Base-by-base conservation (phyloP, 2,888 invertebrate species). In the Aromia moschata region DNA sequence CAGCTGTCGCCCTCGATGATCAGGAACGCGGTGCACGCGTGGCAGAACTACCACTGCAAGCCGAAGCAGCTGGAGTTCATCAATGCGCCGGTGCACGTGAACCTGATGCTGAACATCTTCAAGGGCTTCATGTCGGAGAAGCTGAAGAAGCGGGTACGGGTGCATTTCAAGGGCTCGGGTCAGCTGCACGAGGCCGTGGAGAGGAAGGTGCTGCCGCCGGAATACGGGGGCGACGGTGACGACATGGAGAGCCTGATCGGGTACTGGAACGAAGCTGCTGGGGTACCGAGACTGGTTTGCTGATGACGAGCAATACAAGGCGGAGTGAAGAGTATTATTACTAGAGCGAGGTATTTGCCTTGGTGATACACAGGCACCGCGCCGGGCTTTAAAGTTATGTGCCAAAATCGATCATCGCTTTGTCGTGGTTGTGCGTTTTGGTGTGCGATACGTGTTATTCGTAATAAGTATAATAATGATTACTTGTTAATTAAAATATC, bases 11-110 rank as follows among this genome's bases (percentile, higher is more conserved):
- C 87, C 0, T 77, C 74, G 18, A 73, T 87, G 0, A 83, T 89
- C 10, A 86, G 84, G 67, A 84, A 83, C 60, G 81, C 86, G 1
- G 88, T 89, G 0, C 83, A 85, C 62, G 83, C 87, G 11, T 89
- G 88, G 88, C 87, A 88, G 79, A 87, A 87, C 57, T 90, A 90
- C 76, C 90, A 91, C 5, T 84, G 87, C 14, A 83, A 89, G 64
- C 85, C 87, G 11, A 86, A 87, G 68, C 83, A 86, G 2, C 78
- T 91, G 58, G 87, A 90, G 69, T 89, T 89, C 70, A 81, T 90
- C 1, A 88, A 91, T 74, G 86, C 89, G 1, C 70, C 70, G 2
- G 15, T 41, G n/a, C 84, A 89, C 71, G 84, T 91, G 15, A 88
- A 89, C 73, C 81, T 88, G 2, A 83, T 90, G n/a, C 80, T 91